phyloP scores from a whole-genome alignment of 2,888 invertebrate genomes.

The Aspidapion aeneum region DNA sequence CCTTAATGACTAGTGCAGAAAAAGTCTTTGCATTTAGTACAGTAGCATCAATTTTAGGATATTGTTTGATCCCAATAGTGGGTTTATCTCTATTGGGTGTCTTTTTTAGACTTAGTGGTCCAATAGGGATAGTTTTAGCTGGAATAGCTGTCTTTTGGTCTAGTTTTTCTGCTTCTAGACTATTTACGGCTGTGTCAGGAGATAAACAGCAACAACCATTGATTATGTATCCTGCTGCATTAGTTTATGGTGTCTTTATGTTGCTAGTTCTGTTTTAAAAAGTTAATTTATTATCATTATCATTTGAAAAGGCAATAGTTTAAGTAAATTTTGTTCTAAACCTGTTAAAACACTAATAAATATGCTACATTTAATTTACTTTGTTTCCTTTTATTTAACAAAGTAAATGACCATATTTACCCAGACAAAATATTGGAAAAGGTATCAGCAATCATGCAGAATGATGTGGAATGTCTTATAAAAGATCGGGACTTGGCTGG shows the following conservation, averaged over 20 bases:
- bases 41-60: constrained; percentile 86
- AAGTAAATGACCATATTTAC: no score
- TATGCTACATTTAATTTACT: no score
- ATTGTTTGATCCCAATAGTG: constrained; percentile 90
- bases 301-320: no score
- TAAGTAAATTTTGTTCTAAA: no score
- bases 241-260: constrained; percentile 92
- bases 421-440: constrained; percentile 85
- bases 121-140: constrained; percentile 64
- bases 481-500: constrained; percentile 90
- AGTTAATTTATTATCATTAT: no score
- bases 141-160: constrained; percentile 80
- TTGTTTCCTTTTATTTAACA: no score
- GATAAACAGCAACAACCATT: constrained; percentile 83
- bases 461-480: constrained; percentile 70
- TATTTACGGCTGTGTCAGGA: constrained; percentile 87
- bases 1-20: constrained; percentile 69
- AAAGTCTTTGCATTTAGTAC: constrained; percentile 72
- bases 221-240: constrained; percentile 89
- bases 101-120: constrained; percentile 72
- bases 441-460: constrained; percentile 84
- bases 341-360: no score
- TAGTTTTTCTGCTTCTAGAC: constrained; percentile 84
- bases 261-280: constrained; percentile 85
- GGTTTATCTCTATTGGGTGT: constrained; percentile 77